These are phyloP conservation scores for Lucilia sericata DNA, from an alignment of 1,140 invertebrate genomes.

Conservation along the genomic window DNA sequence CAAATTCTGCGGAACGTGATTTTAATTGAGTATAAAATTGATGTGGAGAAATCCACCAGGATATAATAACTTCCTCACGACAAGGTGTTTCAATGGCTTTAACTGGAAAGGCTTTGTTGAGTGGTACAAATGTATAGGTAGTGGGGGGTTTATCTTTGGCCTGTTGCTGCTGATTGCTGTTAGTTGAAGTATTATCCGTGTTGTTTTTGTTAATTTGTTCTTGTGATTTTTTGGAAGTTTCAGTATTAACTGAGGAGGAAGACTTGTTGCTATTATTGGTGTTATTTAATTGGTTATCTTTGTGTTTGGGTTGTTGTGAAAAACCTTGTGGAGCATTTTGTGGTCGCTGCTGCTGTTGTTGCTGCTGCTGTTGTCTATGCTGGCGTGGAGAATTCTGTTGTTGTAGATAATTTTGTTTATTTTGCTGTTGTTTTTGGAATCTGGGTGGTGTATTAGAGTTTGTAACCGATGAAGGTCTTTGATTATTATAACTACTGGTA, in stretches of 20 bases:
- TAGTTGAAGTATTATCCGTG: conserved; percentile 43
- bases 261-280: conserved; percentile 46
- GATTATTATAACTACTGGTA: conserved; percentile 56
- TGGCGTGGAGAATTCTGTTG: conserved; percentile 49
- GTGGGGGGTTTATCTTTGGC: conserved; percentile 46
- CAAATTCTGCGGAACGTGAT: conserved; percentile 71
- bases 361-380: conserved; percentile 48
- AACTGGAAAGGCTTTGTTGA: conserved; percentile 65
- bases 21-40: conserved; percentile 78
- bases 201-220: not conserved
- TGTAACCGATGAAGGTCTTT: not conserved
- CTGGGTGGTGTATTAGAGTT: conserved; percentile 52
- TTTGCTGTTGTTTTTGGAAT: conserved; percentile 55
- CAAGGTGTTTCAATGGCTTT: conserved; percentile 57
- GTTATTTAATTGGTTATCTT: conserved; percentile 54
- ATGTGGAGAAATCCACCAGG: conserved; percentile 76
- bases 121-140: conserved; percentile 68
- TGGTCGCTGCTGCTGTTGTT: conserved; percentile 56
- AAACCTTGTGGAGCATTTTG: conserved; percentile 63
- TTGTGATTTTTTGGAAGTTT: conserved; percentile 51
- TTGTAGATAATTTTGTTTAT: conserved; percentile 55
- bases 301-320: conserved; percentile 53
- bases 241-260: not conserved
- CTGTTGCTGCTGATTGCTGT: conserved; percentile 40
- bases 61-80: conserved; percentile 69